Evolutionary conservation across 2,113 vertebrate species (phyloP), one percentile per base, ranked within the genome.

Genomic region (Ictidomys tridecemlineatus): DNA sequence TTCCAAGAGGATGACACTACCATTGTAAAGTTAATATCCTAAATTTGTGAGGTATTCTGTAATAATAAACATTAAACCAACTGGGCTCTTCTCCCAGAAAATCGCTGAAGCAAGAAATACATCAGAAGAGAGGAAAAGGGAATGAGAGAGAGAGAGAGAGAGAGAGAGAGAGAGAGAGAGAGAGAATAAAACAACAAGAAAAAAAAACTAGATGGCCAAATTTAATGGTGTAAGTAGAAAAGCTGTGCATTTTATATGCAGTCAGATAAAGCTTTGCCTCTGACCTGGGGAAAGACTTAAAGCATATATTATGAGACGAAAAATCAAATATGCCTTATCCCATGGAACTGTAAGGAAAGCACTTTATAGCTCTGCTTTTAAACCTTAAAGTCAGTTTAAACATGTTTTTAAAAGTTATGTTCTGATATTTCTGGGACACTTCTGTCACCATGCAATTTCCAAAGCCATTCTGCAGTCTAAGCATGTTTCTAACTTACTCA

Each of bases 81-180:
- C 70, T 94, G 84, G 86, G 83, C 89, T 94, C 26, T 91, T 94
- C 93, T 93, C 97, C 97, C 79, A 93, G 95, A 96, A 96, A 95
- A 78, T 78, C 84, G 48, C 65, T 77, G 61, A 96, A 95, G 90
- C 80, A 87, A 85, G 53, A 96, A 96, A 82, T 84, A 93, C 83
- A 39, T 84, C 51, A 89, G 22, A 42, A 93, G 37, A 80, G 11
- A 85, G 17, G 22, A 93, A 73, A 89, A 56, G 30, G 37, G 61
- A 78, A 72, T 28, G 3, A 82, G 16, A 72, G 20, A 94, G 42
- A 67, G 1, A 79, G 48, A 72, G 20, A 76, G 26, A 48, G 42
- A 48, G 56, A 79, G 63, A 42, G 72, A 94, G 48, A 72, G 20
- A 76, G 26, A 48, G 42, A 48, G 56, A 79, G 63, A 42, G 72